These are phyloP conservation scores for Asarcornis scutulata DNA, from an alignment of 2,113 vertebrate genomes.

Conservation along the genomic window DNA sequence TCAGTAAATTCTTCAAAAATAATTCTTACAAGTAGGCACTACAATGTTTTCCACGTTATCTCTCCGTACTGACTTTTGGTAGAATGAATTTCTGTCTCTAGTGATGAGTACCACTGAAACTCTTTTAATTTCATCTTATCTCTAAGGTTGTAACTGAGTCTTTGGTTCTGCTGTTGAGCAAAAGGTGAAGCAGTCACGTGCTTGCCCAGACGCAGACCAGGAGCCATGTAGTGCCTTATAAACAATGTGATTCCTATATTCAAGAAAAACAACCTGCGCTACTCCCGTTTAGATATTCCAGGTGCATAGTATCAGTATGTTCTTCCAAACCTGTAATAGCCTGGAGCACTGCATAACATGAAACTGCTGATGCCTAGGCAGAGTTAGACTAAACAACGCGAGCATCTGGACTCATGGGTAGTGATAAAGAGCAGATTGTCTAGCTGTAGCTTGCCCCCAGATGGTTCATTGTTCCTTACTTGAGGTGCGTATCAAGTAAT, in stretches of 20 bases:
- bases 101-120: neutral
- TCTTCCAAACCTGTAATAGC: constrained; percentile 5
- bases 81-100: neutral
- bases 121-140: neutral
- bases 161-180: neutral
- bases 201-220: neutral
- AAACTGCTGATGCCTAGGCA: neutral
- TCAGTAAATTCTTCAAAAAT: neutral
- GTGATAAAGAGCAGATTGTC: neutral
- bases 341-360: constrained; percentile 11
- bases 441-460: neutral
- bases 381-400: neutral
- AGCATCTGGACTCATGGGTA: neutral
- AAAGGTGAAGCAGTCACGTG: neutral
- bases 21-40: neutral
- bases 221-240: neutral
- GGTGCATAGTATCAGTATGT: neutral
- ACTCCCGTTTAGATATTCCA: neutral
- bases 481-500: neutral
- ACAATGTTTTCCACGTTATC: neutral
- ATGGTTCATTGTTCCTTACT: neutral
- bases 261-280: neutral
- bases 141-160: neutral
- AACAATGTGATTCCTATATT: neutral
- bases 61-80: neutral